Percentiles rank a stretch among this genome's conserved stretches.
Evolutionary conservation across 2,113 vertebrate species (phyloP).

Genomic region (Apeltes quadracus): DNA sequence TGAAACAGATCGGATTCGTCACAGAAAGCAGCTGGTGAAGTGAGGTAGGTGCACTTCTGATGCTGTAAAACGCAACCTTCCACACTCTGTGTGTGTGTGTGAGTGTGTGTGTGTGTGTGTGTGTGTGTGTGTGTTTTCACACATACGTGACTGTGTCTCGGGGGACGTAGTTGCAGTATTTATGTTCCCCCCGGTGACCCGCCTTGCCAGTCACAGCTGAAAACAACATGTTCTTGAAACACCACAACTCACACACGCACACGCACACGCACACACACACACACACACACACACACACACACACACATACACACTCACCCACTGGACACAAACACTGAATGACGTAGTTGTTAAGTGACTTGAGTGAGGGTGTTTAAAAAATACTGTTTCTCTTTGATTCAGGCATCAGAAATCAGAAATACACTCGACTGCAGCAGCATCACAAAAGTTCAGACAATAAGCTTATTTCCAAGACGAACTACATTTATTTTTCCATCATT

Average conservation of each 20-base stretch:
- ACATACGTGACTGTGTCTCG: constrained; percentile 26
- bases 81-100: constrained; percentile 24
- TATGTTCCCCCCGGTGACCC: constrained; percentile 40
- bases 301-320: constrained; percentile 6
- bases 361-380: background rate
- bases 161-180: constrained; percentile 21
- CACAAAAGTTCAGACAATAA: background rate
- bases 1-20: constrained; percentile 53
- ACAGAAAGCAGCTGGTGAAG: constrained; percentile 41
- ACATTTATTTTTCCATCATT: background rate
- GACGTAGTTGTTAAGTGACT: constrained; percentile 15
- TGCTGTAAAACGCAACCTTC: constrained; percentile 19
- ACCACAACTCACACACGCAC: too few species aligned
- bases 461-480: background rate
- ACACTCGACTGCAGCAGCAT: background rate
- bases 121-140: constrained; percentile 20
- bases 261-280: too few species aligned
- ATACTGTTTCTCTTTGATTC: background rate
- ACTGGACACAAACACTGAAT: background rate
- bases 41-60: constrained; percentile 5
- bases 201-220: constrained; percentile 57
- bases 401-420: background rate
- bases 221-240: constrained; percentile 35
- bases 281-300: constrained; percentile 11
- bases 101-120: constrained; percentile 22